phyloP scores from a whole-genome alignment of 2,888 invertebrate species.

The Orthosia gracilis region DNA sequence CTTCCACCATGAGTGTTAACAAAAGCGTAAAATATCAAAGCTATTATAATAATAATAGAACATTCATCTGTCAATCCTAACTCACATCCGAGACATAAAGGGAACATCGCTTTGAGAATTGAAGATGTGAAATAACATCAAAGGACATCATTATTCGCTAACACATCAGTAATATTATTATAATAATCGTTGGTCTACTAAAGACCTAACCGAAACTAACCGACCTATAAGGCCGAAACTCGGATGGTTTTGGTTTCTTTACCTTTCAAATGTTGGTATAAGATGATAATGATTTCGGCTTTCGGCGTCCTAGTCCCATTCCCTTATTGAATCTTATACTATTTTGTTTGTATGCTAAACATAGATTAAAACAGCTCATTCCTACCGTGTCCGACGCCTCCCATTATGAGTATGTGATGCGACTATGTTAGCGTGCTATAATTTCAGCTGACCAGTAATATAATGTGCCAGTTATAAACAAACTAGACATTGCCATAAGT shows the following conservation, averaged over 20 bases:
- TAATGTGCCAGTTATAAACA: too few species aligned
- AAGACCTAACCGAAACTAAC: too few species aligned
- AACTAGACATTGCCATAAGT: too few species aligned
- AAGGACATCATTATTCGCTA: constrained; percentile 41
- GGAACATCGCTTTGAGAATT: constrained; percentile 38
- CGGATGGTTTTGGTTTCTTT: background rate
- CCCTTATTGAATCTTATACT: background rate
- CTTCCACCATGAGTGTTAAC: constrained; percentile 14
- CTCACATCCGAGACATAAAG: constrained; percentile 33
- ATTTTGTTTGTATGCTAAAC: background rate
- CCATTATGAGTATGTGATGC: background rate
- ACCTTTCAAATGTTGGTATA: background rate
- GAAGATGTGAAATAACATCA: constrained; percentile 44
- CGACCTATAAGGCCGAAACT: constrained; percentile 14
- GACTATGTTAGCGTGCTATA: background rate
- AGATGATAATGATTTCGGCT: constrained; percentile 17
- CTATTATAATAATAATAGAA: constrained; percentile 21
- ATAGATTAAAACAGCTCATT: background rate
- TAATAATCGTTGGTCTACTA: background rate
- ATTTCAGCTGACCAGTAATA: too few species aligned
- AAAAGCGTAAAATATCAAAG: constrained; percentile 43
- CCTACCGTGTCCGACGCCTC: too few species aligned
- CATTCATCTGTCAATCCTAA: constrained; percentile 45
- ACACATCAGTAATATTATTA: background rate
- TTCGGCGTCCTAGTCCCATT: background rate